Evolutionary conservation across 1,140 invertebrate species (phyloP), one percentile per base, ranked within the genome.

Genomic region (Sycophaga agraensis): DNA sequence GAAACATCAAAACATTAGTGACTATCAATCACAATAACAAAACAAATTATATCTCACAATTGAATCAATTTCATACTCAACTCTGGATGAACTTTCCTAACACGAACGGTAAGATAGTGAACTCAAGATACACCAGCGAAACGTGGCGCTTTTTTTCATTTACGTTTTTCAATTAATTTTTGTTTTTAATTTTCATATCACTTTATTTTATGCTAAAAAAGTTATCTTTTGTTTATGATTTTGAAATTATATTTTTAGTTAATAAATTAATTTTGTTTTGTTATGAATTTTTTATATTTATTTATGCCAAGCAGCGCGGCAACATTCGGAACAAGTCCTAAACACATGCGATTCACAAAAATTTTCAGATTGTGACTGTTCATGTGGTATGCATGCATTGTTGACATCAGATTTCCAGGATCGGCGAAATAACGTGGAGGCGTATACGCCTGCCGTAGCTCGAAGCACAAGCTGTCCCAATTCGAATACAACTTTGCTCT

Each of bases 351-450:
- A 69, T 70, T 70, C 68, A 65, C 74, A 70, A 68, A 72, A 69
- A 65, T 74, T 79, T 80, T 70, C 77, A 79, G 78, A 79, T 78
- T 71, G 64, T 74, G 70, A 74, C 74, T 78, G 74, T 76, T 71
- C 78, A 75, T 81, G 77, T 80, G 77, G 77, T 81, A 74, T 78
- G 74, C 76, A 78, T 76, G 72, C 72, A 73, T 80, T 82, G 73
- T 83, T 81, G 78, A 80, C 78, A 74, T 83, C 80, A 86, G 85
- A 84, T 84, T 86, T 85, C 72, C 85, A 85, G 84, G 84, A 85
- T 59, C 76, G 77, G 78, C 80, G 78, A 69, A 79, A 73, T 8
- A 66, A 65, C 16, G 66, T 66, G 59, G 71, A 75, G 57, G 70
- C 68, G 28, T 81, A 81, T 63, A 62, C 68, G 55, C 73, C 77